These are phyloP conservation scores for Circaetus gallicus DNA, from an alignment of 2,113 vertebrate species.

Conservation along the genomic window DNA sequence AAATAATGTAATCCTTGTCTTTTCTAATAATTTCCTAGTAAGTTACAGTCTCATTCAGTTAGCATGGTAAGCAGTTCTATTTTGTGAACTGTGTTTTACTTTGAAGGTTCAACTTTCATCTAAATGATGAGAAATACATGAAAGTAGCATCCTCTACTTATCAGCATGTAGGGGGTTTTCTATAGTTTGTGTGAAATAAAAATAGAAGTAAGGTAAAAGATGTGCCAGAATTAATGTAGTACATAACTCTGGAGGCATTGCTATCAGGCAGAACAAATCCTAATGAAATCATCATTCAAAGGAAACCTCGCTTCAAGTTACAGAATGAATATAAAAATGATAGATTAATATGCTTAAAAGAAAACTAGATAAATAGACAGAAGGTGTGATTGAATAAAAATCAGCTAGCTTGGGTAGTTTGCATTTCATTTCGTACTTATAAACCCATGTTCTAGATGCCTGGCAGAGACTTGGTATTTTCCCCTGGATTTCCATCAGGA, in stretches of 20 bases:
- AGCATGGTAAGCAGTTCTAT: background rate
- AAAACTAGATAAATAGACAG: background rate
- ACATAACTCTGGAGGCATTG: background rate
- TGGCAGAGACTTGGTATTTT: background rate
- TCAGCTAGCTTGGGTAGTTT: background rate
- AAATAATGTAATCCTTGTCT: background rate
- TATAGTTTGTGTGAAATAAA: slow-evolving; percentile 14
- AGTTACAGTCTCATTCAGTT: background rate
- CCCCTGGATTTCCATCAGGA: background rate
- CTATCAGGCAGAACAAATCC: slow-evolving; percentile 24
- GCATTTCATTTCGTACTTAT: background rate
- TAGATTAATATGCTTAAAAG: slow-evolving; percentile 9
- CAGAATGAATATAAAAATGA: slow-evolving; percentile 3
- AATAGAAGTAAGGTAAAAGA: background rate
- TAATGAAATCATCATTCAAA: slow-evolving; percentile 60
- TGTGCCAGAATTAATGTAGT: slow-evolving; percentile 40
- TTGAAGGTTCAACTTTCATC: background rate
- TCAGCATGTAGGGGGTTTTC: background rate
- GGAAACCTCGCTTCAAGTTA: slow-evolving; percentile 23
- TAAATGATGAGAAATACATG: background rate
- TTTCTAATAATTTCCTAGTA: background rate
- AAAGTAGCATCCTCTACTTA: background rate
- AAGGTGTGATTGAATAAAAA: background rate
- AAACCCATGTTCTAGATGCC: background rate
- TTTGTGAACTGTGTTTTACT: background rate